A percentile compares a stretch with the other conserved stretches of the same genome.
Conservation (phyloP, 2,797 vertebrate genomes). For the Danio choprae region DNA sequence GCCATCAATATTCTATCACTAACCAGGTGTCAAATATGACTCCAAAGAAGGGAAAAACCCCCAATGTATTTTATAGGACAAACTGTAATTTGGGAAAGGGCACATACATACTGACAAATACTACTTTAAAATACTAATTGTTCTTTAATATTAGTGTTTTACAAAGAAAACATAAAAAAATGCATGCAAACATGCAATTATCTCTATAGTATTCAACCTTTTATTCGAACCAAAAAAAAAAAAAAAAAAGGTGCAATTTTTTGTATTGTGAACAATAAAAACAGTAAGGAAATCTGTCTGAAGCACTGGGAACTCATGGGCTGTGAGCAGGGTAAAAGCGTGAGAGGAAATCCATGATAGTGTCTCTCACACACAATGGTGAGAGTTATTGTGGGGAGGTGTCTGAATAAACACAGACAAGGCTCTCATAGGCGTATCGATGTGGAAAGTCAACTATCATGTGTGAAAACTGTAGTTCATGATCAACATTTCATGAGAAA, state of each 20-base stretch:
- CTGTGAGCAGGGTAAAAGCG: neutral
- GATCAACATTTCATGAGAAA: constrained; percentile 1
- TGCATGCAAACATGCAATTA: too few species aligned
- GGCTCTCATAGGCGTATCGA: constrained; percentile 55
- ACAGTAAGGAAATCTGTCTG: neutral
- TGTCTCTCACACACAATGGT: constrained; percentile 50
- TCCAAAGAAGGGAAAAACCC: neutral
- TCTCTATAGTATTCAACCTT: neutral
- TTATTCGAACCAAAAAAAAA: neutral
- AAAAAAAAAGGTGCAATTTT: too few species aligned
- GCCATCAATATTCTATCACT: neutral
- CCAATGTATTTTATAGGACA: neutral
- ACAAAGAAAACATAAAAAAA: too few species aligned
- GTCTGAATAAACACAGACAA: constrained; percentile 57
- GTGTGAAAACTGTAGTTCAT: constrained; percentile 35
- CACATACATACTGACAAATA: too few species aligned
- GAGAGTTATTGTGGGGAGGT: constrained; percentile 57
- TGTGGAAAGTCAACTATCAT: constrained; percentile 55
- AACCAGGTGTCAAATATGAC: neutral
- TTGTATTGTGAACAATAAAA: too few species aligned
- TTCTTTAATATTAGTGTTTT: too few species aligned
- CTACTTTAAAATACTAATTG: too few species aligned
- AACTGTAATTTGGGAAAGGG: neutral
- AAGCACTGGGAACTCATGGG: neutral
- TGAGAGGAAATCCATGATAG: constrained; percentile 15